These are phyloP conservation scores for Brachyrhaphis roseni DNA, from an alignment of 2,797 vertebrate species.

Conservation along the genomic window DNA sequence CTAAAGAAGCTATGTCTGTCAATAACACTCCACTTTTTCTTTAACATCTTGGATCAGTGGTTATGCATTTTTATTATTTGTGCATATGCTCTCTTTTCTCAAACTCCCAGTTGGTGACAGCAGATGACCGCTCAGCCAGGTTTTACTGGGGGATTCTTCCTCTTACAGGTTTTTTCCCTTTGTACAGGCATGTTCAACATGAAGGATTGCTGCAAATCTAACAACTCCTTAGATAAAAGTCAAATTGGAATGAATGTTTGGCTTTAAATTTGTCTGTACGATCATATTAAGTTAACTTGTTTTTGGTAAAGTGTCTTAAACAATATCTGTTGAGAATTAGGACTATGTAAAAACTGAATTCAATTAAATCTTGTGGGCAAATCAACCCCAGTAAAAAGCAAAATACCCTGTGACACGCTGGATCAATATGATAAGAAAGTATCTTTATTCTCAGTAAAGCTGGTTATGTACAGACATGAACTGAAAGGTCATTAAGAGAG, in stretches of 20 bases:
- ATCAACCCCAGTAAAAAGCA: background rate
- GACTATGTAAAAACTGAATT: background rate
- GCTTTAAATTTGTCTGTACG: background rate
- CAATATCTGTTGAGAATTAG: background rate
- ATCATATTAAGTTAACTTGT: background rate
- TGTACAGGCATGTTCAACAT: background rate
- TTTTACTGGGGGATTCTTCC: background rate
- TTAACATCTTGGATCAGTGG: background rate
- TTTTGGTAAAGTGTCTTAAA: background rate
- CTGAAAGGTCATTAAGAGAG: background rate
- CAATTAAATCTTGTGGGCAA: background rate
- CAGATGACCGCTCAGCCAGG: background rate
- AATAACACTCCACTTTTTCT: background rate
- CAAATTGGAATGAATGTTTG: background rate
- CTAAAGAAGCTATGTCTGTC: background rate
- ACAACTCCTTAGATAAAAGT: background rate
- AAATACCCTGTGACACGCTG: background rate
- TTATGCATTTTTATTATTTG: background rate
- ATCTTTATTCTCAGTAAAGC: background rate
- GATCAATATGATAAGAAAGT: too few species aligned
- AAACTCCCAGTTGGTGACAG: background rate
- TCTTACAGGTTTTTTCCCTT: background rate
- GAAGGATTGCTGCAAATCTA: background rate
- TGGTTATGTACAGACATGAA: background rate
- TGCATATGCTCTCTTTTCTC: background rate